Percentiles rank a stretch among this genome's conserved stretches.
phyloP scores from a whole-genome alignment of 1,140 invertebrate genomes.

The Ceratoteleas bidentatus region DNA sequence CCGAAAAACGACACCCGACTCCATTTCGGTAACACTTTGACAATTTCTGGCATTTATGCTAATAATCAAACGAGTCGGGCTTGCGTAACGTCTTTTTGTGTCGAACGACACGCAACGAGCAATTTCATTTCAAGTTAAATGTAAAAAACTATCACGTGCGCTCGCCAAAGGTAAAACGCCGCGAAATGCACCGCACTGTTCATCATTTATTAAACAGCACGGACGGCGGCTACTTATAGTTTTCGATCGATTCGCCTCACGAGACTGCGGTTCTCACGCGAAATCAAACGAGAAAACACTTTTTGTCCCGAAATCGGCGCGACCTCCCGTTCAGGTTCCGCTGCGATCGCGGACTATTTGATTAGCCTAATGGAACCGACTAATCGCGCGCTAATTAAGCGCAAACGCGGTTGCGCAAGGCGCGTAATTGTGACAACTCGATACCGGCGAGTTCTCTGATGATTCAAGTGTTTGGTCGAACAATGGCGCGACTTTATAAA shows the following conservation, averaged over 20 bases:
- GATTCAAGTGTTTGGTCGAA: slow-evolving; percentile 63
- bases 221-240: slow-evolving; percentile 43
- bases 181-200: slow-evolving; percentile 27
- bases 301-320: slow-evolving; percentile 22
- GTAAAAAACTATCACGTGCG: slow-evolving; percentile 21
- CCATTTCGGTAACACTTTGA: not conserved
- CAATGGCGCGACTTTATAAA: slow-evolving; percentile 30
- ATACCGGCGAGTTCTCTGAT: slow-evolving; percentile 21
- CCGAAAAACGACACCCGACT: no score
- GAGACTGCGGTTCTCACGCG: not conserved
- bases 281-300: slow-evolving; percentile 16
- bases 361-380: slow-evolving; percentile 39
- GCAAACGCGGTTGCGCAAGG: not conserved
- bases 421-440: slow-evolving; percentile 2
- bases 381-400: not conserved
- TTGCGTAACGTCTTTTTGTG: slow-evolving; percentile 35
- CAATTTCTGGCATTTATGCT: slow-evolving; percentile 10
- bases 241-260: slow-evolving; percentile 36
- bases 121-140: slow-evolving; percentile 26
- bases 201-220: slow-evolving; percentile 44
- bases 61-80: slow-evolving; percentile 15
- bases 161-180: not conserved
- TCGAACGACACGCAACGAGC: not conserved
- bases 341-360: slow-evolving; percentile 32
- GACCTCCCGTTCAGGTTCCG: slow-evolving; percentile 25